phyloP scores from a whole-genome alignment of 2,888 invertebrate species.

The Pemphredon lugubris region DNA sequence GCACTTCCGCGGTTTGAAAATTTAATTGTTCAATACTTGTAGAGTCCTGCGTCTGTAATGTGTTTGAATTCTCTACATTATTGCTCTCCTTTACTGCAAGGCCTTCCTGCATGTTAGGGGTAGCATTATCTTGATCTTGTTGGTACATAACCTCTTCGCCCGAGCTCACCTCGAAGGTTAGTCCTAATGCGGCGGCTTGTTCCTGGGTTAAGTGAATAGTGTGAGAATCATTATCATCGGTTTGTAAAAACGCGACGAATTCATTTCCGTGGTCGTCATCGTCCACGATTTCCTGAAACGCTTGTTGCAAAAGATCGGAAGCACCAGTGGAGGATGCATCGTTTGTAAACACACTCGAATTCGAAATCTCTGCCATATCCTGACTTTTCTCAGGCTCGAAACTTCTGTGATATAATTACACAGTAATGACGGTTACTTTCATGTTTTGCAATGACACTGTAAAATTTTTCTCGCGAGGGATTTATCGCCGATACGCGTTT shows the following conservation, averaged over 20 bases:
- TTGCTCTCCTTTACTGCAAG: conserved; percentile 26
- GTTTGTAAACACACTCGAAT: conserved; percentile 74
- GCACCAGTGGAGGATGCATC: conserved; percentile 66
- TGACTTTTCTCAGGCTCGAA: conserved; percentile 8
- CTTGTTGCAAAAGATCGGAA: conserved; percentile 76
- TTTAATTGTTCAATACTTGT: conserved; percentile 50
- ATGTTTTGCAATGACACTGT: conserved; percentile 37
- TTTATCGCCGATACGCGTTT: conserved; percentile 31
- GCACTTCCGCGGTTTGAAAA: conserved; percentile 47
- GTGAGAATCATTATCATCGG: conserved; percentile 72
- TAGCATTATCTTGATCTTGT: conserved; percentile 55
- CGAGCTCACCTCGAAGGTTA: conserved; percentile 75
- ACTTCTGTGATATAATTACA: conserved; percentile 24
- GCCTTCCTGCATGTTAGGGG: conserved; percentile 22
- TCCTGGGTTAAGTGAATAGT: conserved; percentile 78
- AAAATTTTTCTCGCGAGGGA: conserved; percentile 19
- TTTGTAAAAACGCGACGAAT: conserved; percentile 75
- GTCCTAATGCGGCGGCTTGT: conserved; percentile 78
- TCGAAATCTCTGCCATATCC: conserved; percentile 72
- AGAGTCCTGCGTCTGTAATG: conserved; percentile 37
- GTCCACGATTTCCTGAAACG: conserved; percentile 76
- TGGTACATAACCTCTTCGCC: conserved; percentile 64
- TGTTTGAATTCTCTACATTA: conserved; percentile 41
- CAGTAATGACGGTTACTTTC: conserved; percentile 19
- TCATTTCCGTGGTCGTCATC: conserved; percentile 72